These are phyloP conservation scores for Phoenicopterus ruber DNA, from an alignment of 2,113 vertebrate species.

Conservation along the genomic window DNA sequence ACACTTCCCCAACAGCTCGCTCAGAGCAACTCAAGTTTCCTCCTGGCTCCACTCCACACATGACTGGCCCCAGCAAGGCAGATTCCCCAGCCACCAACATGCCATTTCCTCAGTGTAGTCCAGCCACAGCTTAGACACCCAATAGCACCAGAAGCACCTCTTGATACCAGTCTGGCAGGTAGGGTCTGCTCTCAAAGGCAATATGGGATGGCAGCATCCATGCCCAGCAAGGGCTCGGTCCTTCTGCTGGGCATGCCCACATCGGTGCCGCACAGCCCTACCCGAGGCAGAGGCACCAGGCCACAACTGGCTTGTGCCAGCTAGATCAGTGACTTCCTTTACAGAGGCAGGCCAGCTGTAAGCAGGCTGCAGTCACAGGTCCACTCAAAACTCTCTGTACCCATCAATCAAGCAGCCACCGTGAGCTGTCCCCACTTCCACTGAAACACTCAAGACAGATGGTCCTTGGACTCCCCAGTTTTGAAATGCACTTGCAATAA, in stretches of 20 bases:
- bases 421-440: neutral
- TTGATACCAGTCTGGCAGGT: neutral
- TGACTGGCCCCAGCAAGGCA: neutral
- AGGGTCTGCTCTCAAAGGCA: neutral
- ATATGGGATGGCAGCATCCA: neutral
- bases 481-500: neutral
- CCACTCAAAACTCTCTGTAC: neutral
- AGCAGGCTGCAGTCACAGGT: neutral
- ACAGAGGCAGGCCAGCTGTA: neutral
- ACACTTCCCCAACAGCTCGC: neutral
- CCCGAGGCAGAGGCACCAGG: neutral
- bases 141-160: neutral
- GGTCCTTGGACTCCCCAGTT: neutral
- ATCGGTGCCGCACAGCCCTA: neutral
- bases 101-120: neutral
- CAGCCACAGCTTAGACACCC: neutral
- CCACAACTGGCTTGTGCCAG: neutral
- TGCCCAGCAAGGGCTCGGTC: neutral
- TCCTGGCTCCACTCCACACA: neutral
- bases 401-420: neutral
- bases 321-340: neutral
- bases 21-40: neutral
- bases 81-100: neutral
- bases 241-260: neutral
- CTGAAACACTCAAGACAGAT: neutral